These are phyloP conservation scores for Phalangium opilio DNA, from an alignment of 2,888 invertebrate species.

Conservation along the genomic window DNA sequence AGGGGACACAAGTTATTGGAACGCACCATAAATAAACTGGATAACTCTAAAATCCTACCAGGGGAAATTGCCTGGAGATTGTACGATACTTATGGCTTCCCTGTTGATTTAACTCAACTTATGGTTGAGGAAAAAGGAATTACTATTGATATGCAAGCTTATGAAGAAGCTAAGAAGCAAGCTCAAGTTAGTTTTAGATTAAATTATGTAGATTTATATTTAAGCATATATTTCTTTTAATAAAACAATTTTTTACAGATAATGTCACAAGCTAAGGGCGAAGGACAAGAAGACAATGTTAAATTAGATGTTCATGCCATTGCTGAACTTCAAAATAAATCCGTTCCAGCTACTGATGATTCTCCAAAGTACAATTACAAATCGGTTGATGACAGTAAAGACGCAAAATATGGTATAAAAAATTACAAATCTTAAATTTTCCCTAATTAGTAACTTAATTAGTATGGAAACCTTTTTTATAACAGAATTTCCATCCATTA, in stretches of 20 bases:
- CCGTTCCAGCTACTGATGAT: constrained; percentile 72
- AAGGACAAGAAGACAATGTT: constrained; percentile 62
- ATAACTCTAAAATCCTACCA: constrained; percentile 53
- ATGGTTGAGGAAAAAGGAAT: constrained; percentile 95
- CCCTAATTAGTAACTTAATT: no score
- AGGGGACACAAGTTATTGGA: constrained; percentile 80
- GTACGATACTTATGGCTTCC: constrained; percentile 98
- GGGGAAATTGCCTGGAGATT: constrained; percentile 93
- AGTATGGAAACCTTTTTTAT: neutral
- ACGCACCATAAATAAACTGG: constrained; percentile 69
- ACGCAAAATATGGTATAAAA: constrained; percentile 50
- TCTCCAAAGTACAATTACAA: constrained; percentile 77
- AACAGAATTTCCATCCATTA: constrained; percentile 50
- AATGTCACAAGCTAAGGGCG: constrained; percentile 70
- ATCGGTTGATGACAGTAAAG: constrained; percentile 43
- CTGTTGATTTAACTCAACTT: constrained; percentile 86
- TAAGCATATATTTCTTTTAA: neutral
- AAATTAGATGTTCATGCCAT: constrained; percentile 91
- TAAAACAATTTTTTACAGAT: constrained; percentile 34
- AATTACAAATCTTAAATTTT: no score
- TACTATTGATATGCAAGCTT: constrained; percentile 68
- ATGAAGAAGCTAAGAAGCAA: constrained; percentile 78
- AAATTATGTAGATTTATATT: no score
- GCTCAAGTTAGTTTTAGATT: constrained; percentile 36
- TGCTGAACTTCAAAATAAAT: constrained; percentile 61